Percentiles rank a stretch among this genome's conserved stretches.
Evolutionary conservation across 2,888 invertebrate genomes (phyloP).

Genomic region (Drosophila stalkeri): DNA sequence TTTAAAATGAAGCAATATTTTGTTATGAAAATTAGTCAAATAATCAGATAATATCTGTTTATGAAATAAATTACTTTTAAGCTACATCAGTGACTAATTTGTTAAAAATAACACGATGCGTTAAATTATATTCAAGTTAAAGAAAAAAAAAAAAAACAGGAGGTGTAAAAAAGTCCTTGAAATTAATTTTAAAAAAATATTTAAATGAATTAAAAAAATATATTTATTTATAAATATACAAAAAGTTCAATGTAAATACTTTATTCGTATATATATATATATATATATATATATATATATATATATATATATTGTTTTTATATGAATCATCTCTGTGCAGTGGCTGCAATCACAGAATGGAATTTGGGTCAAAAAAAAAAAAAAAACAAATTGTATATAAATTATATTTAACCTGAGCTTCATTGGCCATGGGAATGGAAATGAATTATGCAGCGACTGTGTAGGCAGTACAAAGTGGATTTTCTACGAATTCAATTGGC

Average conservation of each 20-base stretch:
- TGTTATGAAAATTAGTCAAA: background rate
- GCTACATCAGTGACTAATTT: background rate
- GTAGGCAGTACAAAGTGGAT: constrained; percentile 59
- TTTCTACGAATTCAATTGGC: constrained; percentile 48
- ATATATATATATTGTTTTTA: too few relatives aligned
- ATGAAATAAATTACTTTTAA: background rate
- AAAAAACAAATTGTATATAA: constrained; percentile 22
- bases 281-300: too few relatives aligned
- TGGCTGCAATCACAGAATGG: constrained; percentile 31
- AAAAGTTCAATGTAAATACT: background rate
- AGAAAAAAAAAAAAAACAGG: too few relatives aligned
- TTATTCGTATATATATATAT: too few relatives aligned
- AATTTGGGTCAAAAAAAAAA: constrained; percentile 43
- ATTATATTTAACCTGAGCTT: constrained; percentile 30
- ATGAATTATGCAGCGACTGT: constrained; percentile 34
- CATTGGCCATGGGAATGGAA: constrained; percentile 53
- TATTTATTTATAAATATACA: background rate
- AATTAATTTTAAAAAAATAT: background rate
- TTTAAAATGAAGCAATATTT: background rate
- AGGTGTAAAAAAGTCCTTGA: background rate
- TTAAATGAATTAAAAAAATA: too few relatives aligned
- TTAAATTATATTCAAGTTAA: too few relatives aligned
- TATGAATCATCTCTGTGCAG: constrained; percentile 11
- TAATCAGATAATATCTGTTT: background rate
- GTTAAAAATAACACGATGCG: too few relatives aligned